Conservation (phyloP, 2,797 vertebrate genomes). For the Lacerta viridis region DNA sequence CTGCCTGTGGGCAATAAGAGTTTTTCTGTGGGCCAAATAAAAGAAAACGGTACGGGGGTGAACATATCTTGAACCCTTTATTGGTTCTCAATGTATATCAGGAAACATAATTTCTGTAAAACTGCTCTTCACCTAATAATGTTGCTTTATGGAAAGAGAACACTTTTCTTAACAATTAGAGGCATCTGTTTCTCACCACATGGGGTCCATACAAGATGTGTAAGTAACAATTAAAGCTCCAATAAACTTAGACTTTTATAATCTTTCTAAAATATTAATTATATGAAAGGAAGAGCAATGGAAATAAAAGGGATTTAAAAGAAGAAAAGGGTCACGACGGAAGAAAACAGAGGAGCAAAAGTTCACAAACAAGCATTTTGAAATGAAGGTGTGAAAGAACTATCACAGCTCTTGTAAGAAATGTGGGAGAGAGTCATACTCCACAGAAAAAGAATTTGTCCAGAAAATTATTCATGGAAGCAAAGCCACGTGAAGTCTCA, state of each 20-base stretch:
- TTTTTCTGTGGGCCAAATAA: neutral
- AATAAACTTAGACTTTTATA: constrained; percentile 7
- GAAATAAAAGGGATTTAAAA: neutral
- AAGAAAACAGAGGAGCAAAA: neutral
- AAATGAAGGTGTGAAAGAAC: neutral
- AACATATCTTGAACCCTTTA: neutral
- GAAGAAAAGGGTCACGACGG: neutral
- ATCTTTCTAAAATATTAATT: constrained; percentile 10
- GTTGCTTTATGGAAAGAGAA: neutral
- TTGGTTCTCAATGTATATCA: neutral
- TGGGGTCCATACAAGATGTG: constrained; percentile 1
- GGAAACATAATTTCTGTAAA: neutral
- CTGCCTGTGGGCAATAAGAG: too few relatives aligned
- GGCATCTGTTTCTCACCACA: neutral
- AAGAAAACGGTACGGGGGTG: neutral
- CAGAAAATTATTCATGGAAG: constrained; percentile 19
- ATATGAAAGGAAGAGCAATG: neutral
- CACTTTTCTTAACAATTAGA: constrained; percentile 16
- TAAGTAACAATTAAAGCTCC: neutral
- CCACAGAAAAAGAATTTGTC: neutral
- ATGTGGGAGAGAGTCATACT: constrained; percentile 9
- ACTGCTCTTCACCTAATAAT: neutral
- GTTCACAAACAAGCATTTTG: neutral
- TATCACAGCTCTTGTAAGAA: neutral
- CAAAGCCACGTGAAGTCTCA: constrained; percentile 27